Evolutionary conservation across 2,888 invertebrate genomes (phyloP).

Genomic region (Uropetala carovei): DNA sequence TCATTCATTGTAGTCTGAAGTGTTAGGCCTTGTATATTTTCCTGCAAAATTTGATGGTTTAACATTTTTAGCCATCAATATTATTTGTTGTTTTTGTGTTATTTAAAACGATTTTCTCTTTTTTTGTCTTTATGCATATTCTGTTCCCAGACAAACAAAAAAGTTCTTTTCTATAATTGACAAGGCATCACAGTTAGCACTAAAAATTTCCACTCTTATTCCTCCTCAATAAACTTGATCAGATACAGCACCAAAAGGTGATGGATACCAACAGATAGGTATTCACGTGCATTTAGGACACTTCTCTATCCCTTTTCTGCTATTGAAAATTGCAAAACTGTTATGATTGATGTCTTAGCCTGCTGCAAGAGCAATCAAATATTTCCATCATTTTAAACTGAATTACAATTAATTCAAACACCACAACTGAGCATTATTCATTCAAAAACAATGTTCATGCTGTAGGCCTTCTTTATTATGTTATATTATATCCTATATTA

Average conservation of each 20-base stretch:
- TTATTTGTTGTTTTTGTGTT: slow-evolving; percentile 22
- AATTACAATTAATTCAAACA: slow-evolving; percentile 55
- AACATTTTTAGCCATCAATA: slow-evolving; percentile 45
- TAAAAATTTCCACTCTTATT: slow-evolving; percentile 60
- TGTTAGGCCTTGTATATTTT: slow-evolving; percentile 63
- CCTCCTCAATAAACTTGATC: slow-evolving; percentile 48
- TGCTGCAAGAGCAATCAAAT: slow-evolving; percentile 48
- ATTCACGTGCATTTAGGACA: slow-evolving; percentile 52
- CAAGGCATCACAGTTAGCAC: slow-evolving; percentile 64
- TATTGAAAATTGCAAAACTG: slow-evolving; percentile 41
- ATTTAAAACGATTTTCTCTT: background rate
- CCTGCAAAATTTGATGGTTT: slow-evolving; percentile 54
- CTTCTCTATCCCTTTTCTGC: slow-evolving; percentile 30
- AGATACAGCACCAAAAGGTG: slow-evolving; percentile 57
- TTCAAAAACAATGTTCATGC: slow-evolving; percentile 49
- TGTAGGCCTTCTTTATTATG: slow-evolving; percentile 45
- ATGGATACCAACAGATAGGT: slow-evolving; percentile 43
- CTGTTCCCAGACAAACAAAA: slow-evolving; percentile 53
- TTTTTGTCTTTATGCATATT: slow-evolving; percentile 54
- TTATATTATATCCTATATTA: slow-evolving; percentile 27
- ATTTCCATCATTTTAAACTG: slow-evolving; percentile 49
- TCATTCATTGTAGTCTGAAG: slow-evolving; percentile 32
- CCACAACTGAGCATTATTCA: slow-evolving; percentile 41
- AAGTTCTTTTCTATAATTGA: slow-evolving; percentile 60
- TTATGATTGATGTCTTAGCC: slow-evolving; percentile 44